Evolutionary conservation across 2,797 vertebrate genomes (phyloP).

Genomic region (Tinamus major): DNA sequence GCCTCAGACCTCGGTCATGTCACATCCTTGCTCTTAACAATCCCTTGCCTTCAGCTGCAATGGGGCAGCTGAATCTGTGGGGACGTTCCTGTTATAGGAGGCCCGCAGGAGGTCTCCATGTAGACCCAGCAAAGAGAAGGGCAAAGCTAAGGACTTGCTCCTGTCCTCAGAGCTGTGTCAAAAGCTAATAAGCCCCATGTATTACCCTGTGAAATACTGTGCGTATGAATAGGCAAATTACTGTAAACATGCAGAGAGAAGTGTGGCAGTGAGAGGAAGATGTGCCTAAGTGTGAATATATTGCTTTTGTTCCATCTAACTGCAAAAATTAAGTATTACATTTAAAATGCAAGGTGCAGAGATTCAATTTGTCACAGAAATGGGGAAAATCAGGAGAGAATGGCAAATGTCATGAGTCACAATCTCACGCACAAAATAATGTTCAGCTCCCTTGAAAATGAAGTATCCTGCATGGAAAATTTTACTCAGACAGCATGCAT

Average conservation of each 20-base stretch:
- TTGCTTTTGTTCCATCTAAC: not conserved
- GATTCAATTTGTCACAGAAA: not conserved
- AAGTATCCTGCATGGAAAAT: not conserved
- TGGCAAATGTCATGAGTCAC: not conserved
- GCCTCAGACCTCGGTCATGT: too few species aligned
- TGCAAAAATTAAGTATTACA: not conserved
- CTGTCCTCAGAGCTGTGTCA: not conserved
- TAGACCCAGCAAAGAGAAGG: not conserved
- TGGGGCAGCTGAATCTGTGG: not conserved
- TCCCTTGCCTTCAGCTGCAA: not conserved
- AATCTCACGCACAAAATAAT: not conserved
- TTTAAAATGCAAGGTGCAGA: not conserved
- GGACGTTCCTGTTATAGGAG: not conserved
- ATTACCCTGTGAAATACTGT: not conserved
- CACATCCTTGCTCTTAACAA: not conserved
- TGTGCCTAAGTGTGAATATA: not conserved
- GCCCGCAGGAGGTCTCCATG: not conserved
- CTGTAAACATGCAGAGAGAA: not conserved
- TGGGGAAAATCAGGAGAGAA: not conserved
- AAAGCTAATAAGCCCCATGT: not conserved
- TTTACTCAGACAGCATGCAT: not conserved
- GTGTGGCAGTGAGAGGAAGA: not conserved
- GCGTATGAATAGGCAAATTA: not conserved
- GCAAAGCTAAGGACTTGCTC: not conserved
- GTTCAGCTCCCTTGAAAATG: not conserved